Percentiles rank a stretch among this genome's conserved stretches.
These are phyloP conservation scores for Galaxias olidus DNA, from an alignment of 2,797 vertebrate genomes.

Conservation along the genomic window DNA sequence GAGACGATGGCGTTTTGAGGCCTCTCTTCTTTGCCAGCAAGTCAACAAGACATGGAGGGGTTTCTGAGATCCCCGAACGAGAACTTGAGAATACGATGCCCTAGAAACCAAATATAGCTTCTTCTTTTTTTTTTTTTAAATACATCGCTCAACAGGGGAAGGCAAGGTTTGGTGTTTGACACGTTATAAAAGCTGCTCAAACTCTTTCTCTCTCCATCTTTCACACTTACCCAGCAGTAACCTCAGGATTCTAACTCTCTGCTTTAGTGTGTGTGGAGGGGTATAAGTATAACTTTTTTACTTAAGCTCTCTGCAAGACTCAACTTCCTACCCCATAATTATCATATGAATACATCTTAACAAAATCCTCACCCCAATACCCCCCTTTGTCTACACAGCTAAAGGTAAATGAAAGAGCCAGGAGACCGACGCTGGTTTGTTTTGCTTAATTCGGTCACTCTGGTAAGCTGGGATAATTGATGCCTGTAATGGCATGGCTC, in stretches of 20 bases:
- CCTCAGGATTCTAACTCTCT: too few relatives aligned
- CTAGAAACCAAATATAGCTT: conserved; percentile 41
- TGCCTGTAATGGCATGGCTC: too few relatives aligned
- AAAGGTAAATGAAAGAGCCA: too few relatives aligned
- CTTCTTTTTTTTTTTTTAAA: conserved; percentile 18
- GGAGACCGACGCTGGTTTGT: too few relatives aligned
- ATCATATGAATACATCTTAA: too few relatives aligned
- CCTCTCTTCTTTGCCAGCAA: conserved; percentile 9
- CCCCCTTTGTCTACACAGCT: too few relatives aligned
- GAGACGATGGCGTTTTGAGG: conserved; percentile 1
- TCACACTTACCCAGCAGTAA: neutral
- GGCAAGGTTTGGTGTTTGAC: conserved; percentile 11
- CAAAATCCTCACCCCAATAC: too few relatives aligned
- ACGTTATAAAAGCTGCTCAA: conserved; percentile 15
- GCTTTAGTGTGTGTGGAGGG: too few relatives aligned
- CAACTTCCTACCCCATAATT: neutral
- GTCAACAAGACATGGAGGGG: conserved; percentile 12
- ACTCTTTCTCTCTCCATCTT: neutral
- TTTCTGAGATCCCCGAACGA: conserved; percentile 20
- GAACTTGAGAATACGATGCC: conserved; percentile 18
- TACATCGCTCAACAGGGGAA: conserved; percentile 4
- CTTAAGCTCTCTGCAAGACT: neutral
- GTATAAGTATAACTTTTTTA: neutral
- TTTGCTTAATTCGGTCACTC: too few relatives aligned
- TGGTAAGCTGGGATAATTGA: too few relatives aligned